Evolutionary conservation across 2,888 invertebrate genomes (phyloP), one percentile per base, ranked within the genome.

Genomic region (Andricus quercusramuli): DNA sequence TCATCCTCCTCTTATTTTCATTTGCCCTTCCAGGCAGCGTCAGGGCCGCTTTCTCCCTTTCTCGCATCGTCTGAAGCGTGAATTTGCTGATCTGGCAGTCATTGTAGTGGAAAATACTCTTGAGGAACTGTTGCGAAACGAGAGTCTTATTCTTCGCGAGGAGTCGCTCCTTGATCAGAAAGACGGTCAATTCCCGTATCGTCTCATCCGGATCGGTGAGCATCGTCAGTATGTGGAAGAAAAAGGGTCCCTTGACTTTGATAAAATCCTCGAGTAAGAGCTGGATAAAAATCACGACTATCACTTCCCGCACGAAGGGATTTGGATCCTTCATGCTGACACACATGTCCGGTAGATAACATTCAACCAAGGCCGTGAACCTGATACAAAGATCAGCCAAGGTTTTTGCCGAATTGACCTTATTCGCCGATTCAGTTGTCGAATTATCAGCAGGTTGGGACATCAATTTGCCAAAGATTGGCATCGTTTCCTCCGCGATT

Each of bases 181-280:
- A 96, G 86, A 95, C 94, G 0, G 95, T 96, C 82, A 96, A 94
- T 82, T 95, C 94, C 37, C 94, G 93, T 51, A 95, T 94, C 77
- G 93, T 94, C 80, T 91, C 90, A 77, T 95, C 94, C 0, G 93
- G 90, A 86, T 95, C 95, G 3, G 94, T 93, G 15, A 95, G 88
- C 88, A 95, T 93, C 3, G 94, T 94, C 84, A 96, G 93, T 88
- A 96, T 95, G 77, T 96, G 95, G 89, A 94, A 95, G 90, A 96
- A 96, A 80, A 96, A 95, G 2, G 95, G 94, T 59, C 95, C 95
- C 84, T 95, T 95, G 88, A 96, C 94, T 82, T 96, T 96, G 84
- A 97, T 93, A 89, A 94, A 97, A 78, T 96, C 96, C 87, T 96
- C 96, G 84, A 96, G 95, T 80, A 97, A 93, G 25, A 97, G 94